phyloP scores from a whole-genome alignment of 2,113 vertebrate genomes.

The Bubo bubo region DNA sequence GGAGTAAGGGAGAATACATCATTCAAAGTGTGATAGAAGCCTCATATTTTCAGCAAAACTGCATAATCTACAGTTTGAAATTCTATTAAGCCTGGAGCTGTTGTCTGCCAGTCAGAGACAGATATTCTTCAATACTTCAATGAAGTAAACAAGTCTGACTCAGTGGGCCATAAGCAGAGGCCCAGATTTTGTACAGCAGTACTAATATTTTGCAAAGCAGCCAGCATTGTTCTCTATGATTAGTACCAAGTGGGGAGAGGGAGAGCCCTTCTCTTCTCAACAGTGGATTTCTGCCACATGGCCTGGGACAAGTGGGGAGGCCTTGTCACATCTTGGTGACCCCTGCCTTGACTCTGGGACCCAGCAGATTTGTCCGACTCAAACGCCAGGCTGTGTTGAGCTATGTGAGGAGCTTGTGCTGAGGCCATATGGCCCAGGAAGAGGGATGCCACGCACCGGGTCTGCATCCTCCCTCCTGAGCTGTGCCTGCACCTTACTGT shows the following conservation, averaged over 20 bases:
- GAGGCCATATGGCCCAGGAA: neutral
- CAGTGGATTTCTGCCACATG: neutral
- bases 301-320: neutral
- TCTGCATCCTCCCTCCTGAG: neutral
- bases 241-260: neutral
- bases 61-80: slow-evolving; percentile 9
- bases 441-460: fast-evolving
- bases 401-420: fast-evolving
- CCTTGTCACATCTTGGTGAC: neutral
- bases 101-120: neutral
- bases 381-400: neutral
- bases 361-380: neutral
- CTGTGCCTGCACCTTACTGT: neutral
- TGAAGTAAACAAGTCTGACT: slow-evolving; percentile 53
- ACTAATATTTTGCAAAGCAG: slow-evolving; percentile 9
- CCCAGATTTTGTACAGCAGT: neutral
- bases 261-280: neutral
- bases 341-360: neutral
- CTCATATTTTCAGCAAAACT: slow-evolving; percentile 6
- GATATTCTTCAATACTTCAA: neutral
- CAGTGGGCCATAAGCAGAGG: neutral
- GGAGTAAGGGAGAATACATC: neutral
- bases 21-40: neutral
- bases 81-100: slow-evolving; percentile 6
- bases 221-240: slow-evolving; percentile 11